A percentile compares a stretch with the other conserved stretches of the same genome.
phyloP scores from a whole-genome alignment of 2,113 vertebrate genomes.

The Clarias batrachus region DNA sequence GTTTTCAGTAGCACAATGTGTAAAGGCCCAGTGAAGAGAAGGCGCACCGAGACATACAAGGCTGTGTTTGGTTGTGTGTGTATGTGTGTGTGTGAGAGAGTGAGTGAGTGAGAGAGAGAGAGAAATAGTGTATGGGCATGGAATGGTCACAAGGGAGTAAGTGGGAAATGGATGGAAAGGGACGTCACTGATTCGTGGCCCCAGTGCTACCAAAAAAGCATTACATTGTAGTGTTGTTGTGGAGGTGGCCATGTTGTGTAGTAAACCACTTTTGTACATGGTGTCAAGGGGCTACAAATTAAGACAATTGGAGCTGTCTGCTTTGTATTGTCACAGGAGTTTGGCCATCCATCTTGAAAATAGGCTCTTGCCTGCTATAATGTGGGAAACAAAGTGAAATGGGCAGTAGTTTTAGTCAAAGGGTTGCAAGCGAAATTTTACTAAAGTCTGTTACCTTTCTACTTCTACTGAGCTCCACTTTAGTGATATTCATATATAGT shows the following conservation, averaged over 20 bases:
- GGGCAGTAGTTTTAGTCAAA: slow-evolving; percentile 56
- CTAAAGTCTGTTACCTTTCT: slow-evolving; percentile 71
- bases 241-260: slow-evolving; percentile 69
- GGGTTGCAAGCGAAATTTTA: slow-evolving; percentile 65
- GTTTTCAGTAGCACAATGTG: slow-evolving; percentile 57
- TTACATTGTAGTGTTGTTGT: slow-evolving; percentile 68
- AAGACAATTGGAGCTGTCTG: slow-evolving; percentile 56
- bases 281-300: slow-evolving; percentile 60
- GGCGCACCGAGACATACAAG: slow-evolving; percentile 34
- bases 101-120: not conserved
- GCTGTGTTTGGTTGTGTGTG: slow-evolving; percentile 34
- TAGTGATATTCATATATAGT: slow-evolving; percentile 73
- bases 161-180: slow-evolving; percentile 42
- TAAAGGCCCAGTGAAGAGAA: slow-evolving; percentile 41
- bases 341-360: slow-evolving; percentile 61
- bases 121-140: not conserved
- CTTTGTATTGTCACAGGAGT: slow-evolving; percentile 55
- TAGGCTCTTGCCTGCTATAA: slow-evolving; percentile 47
- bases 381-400: slow-evolving; percentile 39
- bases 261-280: slow-evolving; percentile 67
- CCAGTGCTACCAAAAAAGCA: slow-evolving; percentile 64
- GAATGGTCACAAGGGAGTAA: slow-evolving; percentile 40
- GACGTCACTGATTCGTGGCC: slow-evolving; percentile 52
- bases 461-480: slow-evolving; percentile 72
- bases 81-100: slow-evolving; percentile 18